Evolutionary conservation across 2,113 vertebrate species (phyloP).

Genomic region (Polyodon spathula): DNA sequence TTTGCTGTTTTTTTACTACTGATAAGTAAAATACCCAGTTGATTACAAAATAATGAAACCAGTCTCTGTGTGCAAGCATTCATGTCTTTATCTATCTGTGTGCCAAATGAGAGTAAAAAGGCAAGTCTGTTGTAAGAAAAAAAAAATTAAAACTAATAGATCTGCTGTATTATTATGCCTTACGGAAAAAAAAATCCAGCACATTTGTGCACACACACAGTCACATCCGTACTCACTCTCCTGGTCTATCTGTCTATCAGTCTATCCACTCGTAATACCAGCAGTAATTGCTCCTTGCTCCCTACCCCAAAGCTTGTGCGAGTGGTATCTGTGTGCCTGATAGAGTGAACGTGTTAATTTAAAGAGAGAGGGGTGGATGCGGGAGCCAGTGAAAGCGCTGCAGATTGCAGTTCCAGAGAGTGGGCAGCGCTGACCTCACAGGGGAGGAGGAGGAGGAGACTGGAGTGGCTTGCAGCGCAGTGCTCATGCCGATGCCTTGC

Average conservation of each 20-base stretch:
- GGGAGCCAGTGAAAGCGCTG: constrained; percentile 75
- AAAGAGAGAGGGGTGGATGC: constrained; percentile 70
- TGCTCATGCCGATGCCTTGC: constrained; percentile 83
- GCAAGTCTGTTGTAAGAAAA: too few relatives aligned
- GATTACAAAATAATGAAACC: too few relatives aligned
- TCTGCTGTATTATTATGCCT: too few relatives aligned
- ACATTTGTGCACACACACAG: constrained; percentile 51
- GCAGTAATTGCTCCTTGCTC: constrained; percentile 57
- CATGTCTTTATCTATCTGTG: too few relatives aligned
- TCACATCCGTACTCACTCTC: constrained; percentile 43
- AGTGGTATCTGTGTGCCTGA: constrained; percentile 40
- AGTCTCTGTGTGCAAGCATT: too few relatives aligned
- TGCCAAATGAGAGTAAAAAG: too few relatives aligned
- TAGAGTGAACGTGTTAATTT: constrained; percentile 62
- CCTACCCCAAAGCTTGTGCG: constrained; percentile 48
- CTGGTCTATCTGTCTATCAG: constrained; percentile 52
- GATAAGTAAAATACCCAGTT: too few relatives aligned
- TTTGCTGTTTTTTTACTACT: too few relatives aligned
- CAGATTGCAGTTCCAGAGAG: constrained; percentile 73
- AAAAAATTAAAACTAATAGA: too few relatives aligned
- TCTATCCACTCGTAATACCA: constrained; percentile 48
- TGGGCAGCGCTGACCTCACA: constrained; percentile 94
- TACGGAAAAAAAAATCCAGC: constrained; percentile 4
- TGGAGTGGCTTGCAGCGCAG: constrained; percentile 84
- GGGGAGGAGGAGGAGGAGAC: constrained; percentile 89